Percentiles rank a stretch among this genome's conserved stretches.
phyloP scores from a whole-genome alignment of 2,113 vertebrate genomes.

The Gulo gulo region DNA sequence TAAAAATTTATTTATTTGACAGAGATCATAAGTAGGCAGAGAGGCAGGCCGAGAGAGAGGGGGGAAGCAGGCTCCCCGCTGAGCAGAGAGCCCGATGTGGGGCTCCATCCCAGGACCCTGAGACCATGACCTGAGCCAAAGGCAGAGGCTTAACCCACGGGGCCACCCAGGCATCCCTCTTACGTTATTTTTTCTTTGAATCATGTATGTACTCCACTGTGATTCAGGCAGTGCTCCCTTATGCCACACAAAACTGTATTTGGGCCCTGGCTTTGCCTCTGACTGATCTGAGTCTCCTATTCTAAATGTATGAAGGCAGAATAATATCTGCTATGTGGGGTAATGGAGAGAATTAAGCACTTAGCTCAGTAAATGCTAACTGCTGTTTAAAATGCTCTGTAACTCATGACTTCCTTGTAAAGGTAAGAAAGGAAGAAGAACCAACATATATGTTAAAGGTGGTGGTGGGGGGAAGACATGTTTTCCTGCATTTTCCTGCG shows the following conservation, averaged over 20 bases:
- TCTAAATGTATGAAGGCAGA: not conserved
- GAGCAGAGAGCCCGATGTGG: no score
- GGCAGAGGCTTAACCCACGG: no score
- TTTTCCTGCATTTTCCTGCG: not conserved
- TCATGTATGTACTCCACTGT: accelerated
- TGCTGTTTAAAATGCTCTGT: not conserved
- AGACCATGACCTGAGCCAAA: no score
- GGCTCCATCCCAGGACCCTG: no score
- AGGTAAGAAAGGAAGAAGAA: not conserved
- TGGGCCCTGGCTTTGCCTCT: not conserved
- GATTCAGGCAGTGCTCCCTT: not conserved
- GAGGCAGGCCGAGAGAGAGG: no score
- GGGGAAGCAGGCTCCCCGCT: no score
- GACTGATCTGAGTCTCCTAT: not conserved
- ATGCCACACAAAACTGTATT: not conserved
- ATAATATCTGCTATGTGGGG: not conserved
- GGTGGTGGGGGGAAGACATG: not conserved
- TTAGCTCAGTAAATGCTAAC: not conserved
- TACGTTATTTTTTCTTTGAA: not conserved
- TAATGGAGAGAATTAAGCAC: not conserved
- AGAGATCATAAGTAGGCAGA: no score
- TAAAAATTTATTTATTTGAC: no score
- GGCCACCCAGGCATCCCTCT: no score
- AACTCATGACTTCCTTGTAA: not conserved
- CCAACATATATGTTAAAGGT: not conserved